Evolutionary conservation across 2,888 invertebrate species (phyloP), one percentile per base, ranked within the genome.

Genomic region (Mythimna albipuncta): DNA sequence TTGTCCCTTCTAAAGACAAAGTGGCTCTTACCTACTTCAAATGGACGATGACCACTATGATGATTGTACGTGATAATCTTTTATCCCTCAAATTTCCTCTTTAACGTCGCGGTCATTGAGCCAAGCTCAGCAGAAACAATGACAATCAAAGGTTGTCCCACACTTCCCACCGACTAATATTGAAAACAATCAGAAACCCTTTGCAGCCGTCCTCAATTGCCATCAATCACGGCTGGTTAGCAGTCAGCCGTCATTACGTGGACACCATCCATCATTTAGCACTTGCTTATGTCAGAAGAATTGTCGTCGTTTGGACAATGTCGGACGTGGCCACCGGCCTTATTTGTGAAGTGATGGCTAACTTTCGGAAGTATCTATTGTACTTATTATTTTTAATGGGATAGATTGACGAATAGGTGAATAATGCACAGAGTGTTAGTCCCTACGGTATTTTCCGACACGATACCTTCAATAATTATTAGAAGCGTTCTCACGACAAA

Each of bases 171-270:
- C 55, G 67, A 65, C 16, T 67, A 72, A 72, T 70, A 69, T 70
- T 62, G 64, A 66, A 81, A 72, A 70, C 81, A 81, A 81, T 81
- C 77, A 67, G 62, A 81, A 76, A 65, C 82, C 81, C 81, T 81
- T 81, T 65, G 52, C 55, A 58, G 66, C 57, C 64, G 54, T 52
- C 19, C 66, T 71, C 79, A 80, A 77, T 77, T 80, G 84, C 59
- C 79, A 86, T 86, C 86, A 75, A 86, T 86, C 86, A 86, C 66
- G 64, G 11, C 83, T 86, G 69, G 86, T 86, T 86, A 85, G 70
- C 32, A 57, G 57, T 3, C 32, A 19, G 58, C 10, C 19, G 77
- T 73, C 71, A 83, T 81, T 77, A 73, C 77, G 69, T 41, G 41
- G 72, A 71, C 75, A 61, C 79, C 68, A 86, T 86, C 86, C 84